These are phyloP conservation scores for Lasioglossum oenotherae DNA, from an alignment of 2,888 invertebrate species.

Conservation along the genomic window DNA sequence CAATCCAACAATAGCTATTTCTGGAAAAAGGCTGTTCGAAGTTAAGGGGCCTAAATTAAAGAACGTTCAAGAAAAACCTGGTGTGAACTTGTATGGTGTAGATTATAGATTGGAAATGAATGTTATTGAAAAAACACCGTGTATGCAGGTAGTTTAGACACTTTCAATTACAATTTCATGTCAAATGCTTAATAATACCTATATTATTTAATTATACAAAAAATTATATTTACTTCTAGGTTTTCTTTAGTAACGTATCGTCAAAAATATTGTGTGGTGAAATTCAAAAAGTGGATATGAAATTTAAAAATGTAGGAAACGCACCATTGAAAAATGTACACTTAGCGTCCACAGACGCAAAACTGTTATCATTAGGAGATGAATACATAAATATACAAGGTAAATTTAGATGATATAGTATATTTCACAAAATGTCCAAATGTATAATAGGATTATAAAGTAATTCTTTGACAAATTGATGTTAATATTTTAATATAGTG, in stretches of 20 bases:
- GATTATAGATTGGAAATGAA: constrained; percentile 91
- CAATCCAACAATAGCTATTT: constrained; percentile 84
- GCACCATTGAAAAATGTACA: constrained; percentile 87
- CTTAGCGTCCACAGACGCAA: constrained; percentile 90
- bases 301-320: constrained; percentile 89
- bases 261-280: constrained; percentile 90
- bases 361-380: constrained; percentile 86
- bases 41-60: constrained; percentile 87
- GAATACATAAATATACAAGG: constrained; percentile 57
- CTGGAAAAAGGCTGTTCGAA: constrained; percentile 87
- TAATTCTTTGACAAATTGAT: constrained; percentile 25
- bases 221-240: constrained; percentile 84
- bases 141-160: constrained; percentile 88
- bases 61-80: constrained; percentile 85
- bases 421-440: neutral
- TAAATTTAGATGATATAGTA: constrained; percentile 25
- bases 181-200: neutral
- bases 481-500: constrained; percentile 4
- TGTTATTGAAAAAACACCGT: constrained; percentile 92
- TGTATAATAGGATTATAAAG: neutral
- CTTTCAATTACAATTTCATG: neutral
- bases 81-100: constrained; percentile 85
- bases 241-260: constrained; percentile 89
- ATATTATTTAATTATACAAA: constrained; percentile 12
- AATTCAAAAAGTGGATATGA: constrained; percentile 88